Base-by-base conservation (phyloP, 2,113 vertebrate species). In the Bubo bubo region DNA sequence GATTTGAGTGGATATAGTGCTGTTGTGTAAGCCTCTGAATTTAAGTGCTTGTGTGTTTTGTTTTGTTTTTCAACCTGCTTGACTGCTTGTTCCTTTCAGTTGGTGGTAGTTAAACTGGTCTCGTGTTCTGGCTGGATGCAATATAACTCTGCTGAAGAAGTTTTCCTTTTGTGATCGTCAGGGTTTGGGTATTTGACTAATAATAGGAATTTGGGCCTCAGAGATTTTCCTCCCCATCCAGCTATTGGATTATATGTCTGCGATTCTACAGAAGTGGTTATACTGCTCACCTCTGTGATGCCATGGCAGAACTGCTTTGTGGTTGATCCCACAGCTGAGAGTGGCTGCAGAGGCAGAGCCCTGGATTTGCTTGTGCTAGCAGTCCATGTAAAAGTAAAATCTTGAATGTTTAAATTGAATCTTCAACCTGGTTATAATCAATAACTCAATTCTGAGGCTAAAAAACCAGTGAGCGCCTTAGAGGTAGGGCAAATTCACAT, bases 191-290 rank as follows among this genome's bases (percentile, higher is more conserved):
- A 12, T 88, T 75, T 0, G 1, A 18, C 23, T 39, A 66, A 45
- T 27, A 32, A 18, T 11, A 70, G 56, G 27, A 55, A 27, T 30
- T n/a, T 39, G 24, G 22, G 10, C 55, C 27, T 84, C 45, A 18
- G 39, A n/a, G 12, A 32, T 50, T 37, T 45, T 71, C 34, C 39
- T 88, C 14, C 34, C 20, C 8, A 13, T 83, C 49, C 39, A 74
- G 2, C 3, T 70, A 4, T 16, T 50, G 43, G 62, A 19, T 47
- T 62, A 12, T 20, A 1, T 18, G 10, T 55, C 32, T 68, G 79
- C 56, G n/a, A 59, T 64, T 4, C 22, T 19, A 3, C 4, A 12
- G 1, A 12, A 37, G 3, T 0, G 3, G 30, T 64, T 88, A 2
- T 8, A 19, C 20, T 37, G 28, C 37, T 82, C 37, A 6, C 20